Percentiles rank a stretch among this genome's conserved stretches.
phyloP scores from a whole-genome alignment of 2,797 vertebrate species.

The Gorsachius magnificus region DNA sequence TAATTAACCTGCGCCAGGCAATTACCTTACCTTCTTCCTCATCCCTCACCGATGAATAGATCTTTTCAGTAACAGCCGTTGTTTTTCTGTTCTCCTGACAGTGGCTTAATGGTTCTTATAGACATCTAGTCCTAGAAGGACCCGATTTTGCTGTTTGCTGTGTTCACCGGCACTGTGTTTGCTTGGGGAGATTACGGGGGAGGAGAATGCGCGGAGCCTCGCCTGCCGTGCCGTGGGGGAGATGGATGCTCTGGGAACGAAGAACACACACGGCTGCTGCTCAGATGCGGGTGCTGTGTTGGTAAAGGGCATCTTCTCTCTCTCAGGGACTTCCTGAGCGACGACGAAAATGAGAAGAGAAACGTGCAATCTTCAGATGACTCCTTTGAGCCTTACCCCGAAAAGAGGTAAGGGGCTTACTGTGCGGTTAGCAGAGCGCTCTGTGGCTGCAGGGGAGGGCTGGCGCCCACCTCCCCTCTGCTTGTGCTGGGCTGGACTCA shows the following conservation, averaged over 20 bases:
- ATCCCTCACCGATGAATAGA: not conserved
- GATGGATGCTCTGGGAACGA: not conserved
- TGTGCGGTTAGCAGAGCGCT: not conserved
- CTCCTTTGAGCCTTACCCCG: conserved; percentile 80
- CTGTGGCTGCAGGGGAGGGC: not conserved
- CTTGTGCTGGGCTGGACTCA: no score
- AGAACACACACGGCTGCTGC: not conserved
- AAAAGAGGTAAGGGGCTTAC: conserved; percentile 80
- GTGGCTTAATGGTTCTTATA: not conserved
- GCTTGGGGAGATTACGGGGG: not conserved
- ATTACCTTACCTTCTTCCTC: not conserved
- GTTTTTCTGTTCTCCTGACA: not conserved
- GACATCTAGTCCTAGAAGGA: not conserved
- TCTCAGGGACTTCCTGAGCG: conserved; percentile 80
- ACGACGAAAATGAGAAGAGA: conserved; percentile 78
- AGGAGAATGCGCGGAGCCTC: not conserved
- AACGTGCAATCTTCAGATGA: conserved; percentile 80
- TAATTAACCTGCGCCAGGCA: not conserved
- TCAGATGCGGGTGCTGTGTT: not conserved
- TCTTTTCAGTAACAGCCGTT: not conserved
- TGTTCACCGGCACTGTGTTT: not conserved
- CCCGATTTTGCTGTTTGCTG: not conserved
- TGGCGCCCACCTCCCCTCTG: not conserved
- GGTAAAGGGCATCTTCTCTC: conserved; percentile 35
- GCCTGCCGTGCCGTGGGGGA: accelerated